These are phyloP conservation scores for Himalopsyche tibetana DNA, from an alignment of 2,888 invertebrate genomes.

Conservation along the genomic window DNA sequence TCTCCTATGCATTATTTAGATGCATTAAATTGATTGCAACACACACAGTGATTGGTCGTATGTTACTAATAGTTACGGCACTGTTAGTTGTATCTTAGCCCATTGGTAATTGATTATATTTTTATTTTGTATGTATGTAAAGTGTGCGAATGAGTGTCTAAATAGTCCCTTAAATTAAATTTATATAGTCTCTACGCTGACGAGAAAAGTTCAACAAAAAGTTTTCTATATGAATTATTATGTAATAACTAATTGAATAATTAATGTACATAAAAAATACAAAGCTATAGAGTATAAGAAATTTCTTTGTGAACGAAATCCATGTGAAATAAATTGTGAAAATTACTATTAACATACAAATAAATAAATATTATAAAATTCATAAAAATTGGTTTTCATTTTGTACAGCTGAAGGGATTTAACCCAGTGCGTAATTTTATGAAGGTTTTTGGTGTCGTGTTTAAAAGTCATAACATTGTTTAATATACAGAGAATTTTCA, in stretches of 20 bases:
- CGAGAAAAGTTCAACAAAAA: conserved; percentile 13
- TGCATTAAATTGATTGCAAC: no score
- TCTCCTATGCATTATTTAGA: no score
- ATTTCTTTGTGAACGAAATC: conserved; percentile 21
- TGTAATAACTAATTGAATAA: neutral
- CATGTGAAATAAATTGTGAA: conserved; percentile 28
- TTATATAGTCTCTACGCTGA: neutral
- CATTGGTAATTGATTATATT: neutral
- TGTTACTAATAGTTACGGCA: no score
- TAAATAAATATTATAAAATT: conserved; percentile 29
- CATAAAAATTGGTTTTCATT: neutral
- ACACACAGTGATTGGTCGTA: no score
- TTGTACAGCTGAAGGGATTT: no score
- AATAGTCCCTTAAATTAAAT: neutral
- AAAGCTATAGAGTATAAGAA: neutral
- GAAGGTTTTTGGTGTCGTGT: no score
- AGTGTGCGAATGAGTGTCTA: conserved; percentile 7
- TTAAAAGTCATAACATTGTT: no score
- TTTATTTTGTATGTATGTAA: neutral
- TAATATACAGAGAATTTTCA: no score
- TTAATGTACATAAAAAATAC: conserved; percentile 20
- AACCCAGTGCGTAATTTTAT: no score
- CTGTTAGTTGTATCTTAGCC: neutral
- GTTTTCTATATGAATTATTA: conserved; percentile 17
- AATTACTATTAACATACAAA: conserved; percentile 12